Conservation (phyloP, 1,140 invertebrate genomes). For the Tetragnatha versicolor region DNA sequence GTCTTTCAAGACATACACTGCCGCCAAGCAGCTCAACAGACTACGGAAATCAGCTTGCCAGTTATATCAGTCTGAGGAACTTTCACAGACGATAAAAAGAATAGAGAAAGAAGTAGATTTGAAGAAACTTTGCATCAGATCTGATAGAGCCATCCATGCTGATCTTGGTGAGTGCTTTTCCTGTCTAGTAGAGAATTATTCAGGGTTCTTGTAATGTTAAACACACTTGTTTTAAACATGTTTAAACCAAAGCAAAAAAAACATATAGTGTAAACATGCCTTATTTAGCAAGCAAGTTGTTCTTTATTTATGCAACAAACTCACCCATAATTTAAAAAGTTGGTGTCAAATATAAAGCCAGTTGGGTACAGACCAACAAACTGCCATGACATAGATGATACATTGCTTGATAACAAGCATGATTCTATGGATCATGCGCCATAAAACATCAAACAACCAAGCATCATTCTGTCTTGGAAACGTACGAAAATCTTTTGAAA, state of each 20-base stretch:
- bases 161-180: slow-evolving; percentile 61
- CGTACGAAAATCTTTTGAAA: no score
- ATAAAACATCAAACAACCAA: no score
- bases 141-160: slow-evolving; percentile 66
- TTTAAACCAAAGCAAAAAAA: no score
- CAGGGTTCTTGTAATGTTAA: no score
- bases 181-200: neutral
- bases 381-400: no score
- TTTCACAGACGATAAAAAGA: slow-evolving; percentile 62
- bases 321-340: neutral
- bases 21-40: slow-evolving; percentile 63
- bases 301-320: neutral
- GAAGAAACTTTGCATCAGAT: slow-evolving; percentile 62
- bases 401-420: no score
- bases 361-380: no score
- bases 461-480: no score
- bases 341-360: neutral
- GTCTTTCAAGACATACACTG: slow-evolving; percentile 65
- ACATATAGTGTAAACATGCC: neutral
- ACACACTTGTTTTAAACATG: no score
- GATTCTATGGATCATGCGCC: no score
- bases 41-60: slow-evolving; percentile 64
- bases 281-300: neutral
- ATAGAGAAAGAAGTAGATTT: slow-evolving; percentile 66
- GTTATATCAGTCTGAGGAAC: slow-evolving; percentile 65